phyloP scores from a whole-genome alignment of 2,797 vertebrate species.

The Megalops cyprinoides region DNA sequence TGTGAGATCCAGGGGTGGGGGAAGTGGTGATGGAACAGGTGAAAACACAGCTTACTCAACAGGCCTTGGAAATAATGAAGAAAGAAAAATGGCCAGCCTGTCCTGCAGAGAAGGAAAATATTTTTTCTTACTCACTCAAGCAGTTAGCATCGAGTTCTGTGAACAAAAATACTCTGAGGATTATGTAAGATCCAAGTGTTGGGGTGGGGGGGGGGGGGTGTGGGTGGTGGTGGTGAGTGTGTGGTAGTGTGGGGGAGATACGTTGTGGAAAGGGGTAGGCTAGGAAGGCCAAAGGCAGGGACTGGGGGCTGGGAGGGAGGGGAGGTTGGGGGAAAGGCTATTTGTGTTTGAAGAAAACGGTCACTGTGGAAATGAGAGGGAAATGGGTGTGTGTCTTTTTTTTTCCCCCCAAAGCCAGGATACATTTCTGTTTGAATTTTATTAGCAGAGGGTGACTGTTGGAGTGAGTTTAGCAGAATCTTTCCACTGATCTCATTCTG shows the following conservation, averaged over 20 bases:
- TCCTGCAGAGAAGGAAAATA: conserved; percentile 21
- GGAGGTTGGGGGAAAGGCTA: not conserved
- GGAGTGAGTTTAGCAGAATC: not conserved
- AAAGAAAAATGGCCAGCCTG: conserved; percentile 6
- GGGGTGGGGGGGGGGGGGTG: not conserved
- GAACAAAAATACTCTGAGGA: conserved; percentile 15
- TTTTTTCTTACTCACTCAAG: conserved; percentile 3
- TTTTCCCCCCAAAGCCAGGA: conserved; percentile 3
- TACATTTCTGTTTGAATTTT: conserved; percentile 26
- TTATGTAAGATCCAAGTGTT: conserved; percentile 12
- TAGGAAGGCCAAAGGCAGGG: not conserved
- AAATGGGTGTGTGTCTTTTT: not conserved
- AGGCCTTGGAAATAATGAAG: conserved; percentile 18
- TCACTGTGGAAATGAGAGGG: conserved; percentile 20
- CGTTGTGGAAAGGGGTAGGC: not conserved
- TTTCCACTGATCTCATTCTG: conserved; percentile 35
- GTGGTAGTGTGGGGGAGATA: too few relatives aligned
- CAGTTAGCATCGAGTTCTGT: conserved; percentile 4
- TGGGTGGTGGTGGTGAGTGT: not conserved
- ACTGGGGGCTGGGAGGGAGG: too few relatives aligned
- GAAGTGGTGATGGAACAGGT: conserved; percentile 4
- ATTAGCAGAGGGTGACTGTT: not conserved
- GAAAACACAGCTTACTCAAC: not conserved
- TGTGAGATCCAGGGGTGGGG: not conserved
- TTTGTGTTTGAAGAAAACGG: not conserved